Evolutionary conservation across 2,113 vertebrate genomes (phyloP).

Genomic region (Elephas maximus): DNA sequence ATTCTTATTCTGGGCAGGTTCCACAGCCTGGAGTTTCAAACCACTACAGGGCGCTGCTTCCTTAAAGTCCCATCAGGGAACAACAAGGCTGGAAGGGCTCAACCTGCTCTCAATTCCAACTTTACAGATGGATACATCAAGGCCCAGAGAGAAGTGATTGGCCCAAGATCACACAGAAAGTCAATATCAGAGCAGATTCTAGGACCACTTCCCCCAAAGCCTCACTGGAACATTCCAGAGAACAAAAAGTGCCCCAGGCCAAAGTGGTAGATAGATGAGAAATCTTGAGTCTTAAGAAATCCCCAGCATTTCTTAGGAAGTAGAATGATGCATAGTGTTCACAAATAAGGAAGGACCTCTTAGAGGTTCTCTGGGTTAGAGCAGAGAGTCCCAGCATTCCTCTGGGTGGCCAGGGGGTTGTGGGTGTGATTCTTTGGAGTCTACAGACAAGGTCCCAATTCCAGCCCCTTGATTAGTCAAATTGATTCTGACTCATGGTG

Average conservation of each 20-base stretch:
- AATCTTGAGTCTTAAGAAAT: constrained; percentile 48
- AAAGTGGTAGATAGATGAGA: constrained; percentile 7
- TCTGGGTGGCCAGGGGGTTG: not conserved
- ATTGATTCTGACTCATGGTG: not conserved
- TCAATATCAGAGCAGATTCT: constrained; percentile 17
- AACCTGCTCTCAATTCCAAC: not conserved
- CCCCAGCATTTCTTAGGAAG: constrained; percentile 29
- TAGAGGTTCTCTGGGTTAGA: not conserved
- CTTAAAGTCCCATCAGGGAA: not conserved
- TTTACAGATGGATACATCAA: constrained; percentile 27
- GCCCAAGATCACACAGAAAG: not conserved
- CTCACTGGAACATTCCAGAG: not conserved
- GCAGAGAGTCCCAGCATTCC: not conserved
- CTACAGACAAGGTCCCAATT: not conserved
- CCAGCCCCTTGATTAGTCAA: not conserved
- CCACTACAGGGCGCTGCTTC: not conserved
- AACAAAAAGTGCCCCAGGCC: not conserved
- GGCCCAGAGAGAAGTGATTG: not conserved
- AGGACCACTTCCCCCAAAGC: not conserved
- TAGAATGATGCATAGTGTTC: not conserved
- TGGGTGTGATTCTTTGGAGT: not conserved
- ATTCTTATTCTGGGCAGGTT: not conserved
- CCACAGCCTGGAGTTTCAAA: not conserved
- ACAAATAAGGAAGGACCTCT: not conserved
- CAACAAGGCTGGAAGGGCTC: not conserved